A percentile compares a stretch with the other conserved stretches of the same genome.
Conservation (phyloP, 2,113 vertebrate genomes). For the Tichodroma muraria region DNA sequence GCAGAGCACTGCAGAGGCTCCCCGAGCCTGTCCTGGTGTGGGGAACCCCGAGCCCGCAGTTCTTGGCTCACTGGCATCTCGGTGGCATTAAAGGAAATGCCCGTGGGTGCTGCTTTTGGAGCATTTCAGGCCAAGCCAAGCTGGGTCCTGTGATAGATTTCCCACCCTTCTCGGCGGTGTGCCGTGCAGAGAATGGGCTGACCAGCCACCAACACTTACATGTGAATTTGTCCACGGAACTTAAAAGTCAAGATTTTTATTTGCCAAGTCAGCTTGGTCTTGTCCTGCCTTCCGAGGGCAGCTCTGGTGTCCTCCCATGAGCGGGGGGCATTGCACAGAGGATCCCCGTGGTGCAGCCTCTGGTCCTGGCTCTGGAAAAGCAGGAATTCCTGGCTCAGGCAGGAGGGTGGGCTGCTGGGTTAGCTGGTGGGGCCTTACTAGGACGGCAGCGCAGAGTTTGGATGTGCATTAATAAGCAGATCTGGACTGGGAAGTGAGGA, state of each 20-base stretch:
- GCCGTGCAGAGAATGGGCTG: fast-evolving
- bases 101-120: not conserved
- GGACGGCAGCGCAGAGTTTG: fast-evolving
- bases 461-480: fast-evolving
- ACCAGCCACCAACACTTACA: not conserved
- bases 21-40: too few species aligned
- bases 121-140: not conserved
- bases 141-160: not conserved
- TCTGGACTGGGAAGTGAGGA: not conserved
- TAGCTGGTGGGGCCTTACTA: not conserved
- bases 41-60: fast-evolving
- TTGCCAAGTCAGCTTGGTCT: not conserved
- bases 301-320: fast-evolving
- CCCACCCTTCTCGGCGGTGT: fast-evolving
- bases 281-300: not conserved
- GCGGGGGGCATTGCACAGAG: fast-evolving
- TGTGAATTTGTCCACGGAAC: not conserved
- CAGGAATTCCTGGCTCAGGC: not conserved
- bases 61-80: not conserved
- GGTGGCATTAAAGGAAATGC: not conserved
- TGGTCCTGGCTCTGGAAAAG: not conserved
- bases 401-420: not conserved
- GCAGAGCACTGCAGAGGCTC: not conserved
- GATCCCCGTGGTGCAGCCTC: fast-evolving
- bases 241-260: fast-evolving